Base-by-base conservation (phyloP, 1,140 invertebrate genomes). In the Macrocentrus cingulum region DNA sequence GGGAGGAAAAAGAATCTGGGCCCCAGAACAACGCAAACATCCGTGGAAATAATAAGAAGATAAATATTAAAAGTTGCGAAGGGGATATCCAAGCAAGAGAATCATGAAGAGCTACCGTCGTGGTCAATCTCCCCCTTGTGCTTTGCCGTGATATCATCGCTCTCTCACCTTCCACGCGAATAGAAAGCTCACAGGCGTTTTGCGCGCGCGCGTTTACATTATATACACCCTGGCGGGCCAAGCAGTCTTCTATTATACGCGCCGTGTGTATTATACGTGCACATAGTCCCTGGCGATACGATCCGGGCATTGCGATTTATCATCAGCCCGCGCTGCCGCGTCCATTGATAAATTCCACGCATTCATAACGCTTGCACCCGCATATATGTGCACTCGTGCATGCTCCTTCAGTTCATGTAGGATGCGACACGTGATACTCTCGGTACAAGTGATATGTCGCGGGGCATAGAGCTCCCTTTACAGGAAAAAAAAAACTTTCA, bases 261-360 rank as follows among this genome's bases (percentile, higher is more conserved):
- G n/a, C n/a, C n/a, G n/a, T n/a, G n/a, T n/a, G n/a, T n/a, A n/a
- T n/a, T 39, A n/a, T 39, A 39, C 15, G 15, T 39, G 36, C 11
- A 39, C 13, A 39, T 5, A 15, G 36, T 39, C 13, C 13, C 7
- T 11, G 48, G 64, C 66, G 72, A 76, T 76, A 77, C 68, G 64
- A 67, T 69, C 66, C 67, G 58, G 62, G 64, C n/a, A 63, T 64
- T 59, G 65, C 75, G 65, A 77, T 78, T 78, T 74, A 78, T 77
- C 74, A 78, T 78, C 67, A 67, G 65, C 66, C 66, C 66, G 66
- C n/a, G n/a, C n/a, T n/a, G n/a, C 65, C 65, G 48, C 39, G 66
- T 76, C 74, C 75, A 78, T 78, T 78, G 75, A 78, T 78, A 77
- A 78, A 78, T 77, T 76, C 73, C 72, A 70, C 63, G 65, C 75